Evolutionary conservation across 2,797 vertebrate genomes (phyloP).

Genomic region (Cirrhinus molitorella): DNA sequence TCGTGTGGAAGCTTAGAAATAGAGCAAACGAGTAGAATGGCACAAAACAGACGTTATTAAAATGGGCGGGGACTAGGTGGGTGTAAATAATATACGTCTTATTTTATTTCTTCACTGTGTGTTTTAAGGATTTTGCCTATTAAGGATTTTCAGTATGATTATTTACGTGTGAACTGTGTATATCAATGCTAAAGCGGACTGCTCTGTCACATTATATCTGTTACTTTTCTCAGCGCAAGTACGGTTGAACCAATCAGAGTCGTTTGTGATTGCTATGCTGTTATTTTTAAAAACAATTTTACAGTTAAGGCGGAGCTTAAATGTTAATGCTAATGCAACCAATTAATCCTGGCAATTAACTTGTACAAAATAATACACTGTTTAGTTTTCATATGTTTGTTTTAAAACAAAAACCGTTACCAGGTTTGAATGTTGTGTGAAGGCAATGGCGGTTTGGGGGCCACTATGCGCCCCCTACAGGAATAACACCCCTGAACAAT

Average conservation of each 20-base stretch:
- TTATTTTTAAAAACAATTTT: neutral
- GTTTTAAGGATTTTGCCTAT: neutral
- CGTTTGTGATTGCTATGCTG: neutral
- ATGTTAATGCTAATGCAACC: neutral
- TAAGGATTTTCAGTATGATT: neutral
- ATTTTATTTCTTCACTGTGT: neutral
- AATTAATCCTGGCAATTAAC: fast-evolving
- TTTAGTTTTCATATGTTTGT: neutral
- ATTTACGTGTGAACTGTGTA: neutral
- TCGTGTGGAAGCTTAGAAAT: conserved; percentile 12
- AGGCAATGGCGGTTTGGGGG: neutral
- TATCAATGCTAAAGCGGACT: neutral
- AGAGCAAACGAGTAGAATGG: neutral
- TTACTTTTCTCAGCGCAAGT: neutral
- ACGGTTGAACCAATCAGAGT: neutral
- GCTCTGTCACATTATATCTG: neutral
- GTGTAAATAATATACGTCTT: neutral
- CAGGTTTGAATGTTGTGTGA: neutral
- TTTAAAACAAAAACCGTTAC: neutral
- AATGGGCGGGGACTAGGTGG: neutral
- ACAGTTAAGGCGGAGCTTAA: neutral
- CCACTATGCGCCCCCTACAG: neutral
- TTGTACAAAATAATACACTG: neutral
- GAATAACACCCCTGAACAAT: fast-evolving
- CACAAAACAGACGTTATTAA: neutral